Base-by-base conservation (phyloP, 2,888 invertebrate genomes). In the Melinopterus prodromus region DNA sequence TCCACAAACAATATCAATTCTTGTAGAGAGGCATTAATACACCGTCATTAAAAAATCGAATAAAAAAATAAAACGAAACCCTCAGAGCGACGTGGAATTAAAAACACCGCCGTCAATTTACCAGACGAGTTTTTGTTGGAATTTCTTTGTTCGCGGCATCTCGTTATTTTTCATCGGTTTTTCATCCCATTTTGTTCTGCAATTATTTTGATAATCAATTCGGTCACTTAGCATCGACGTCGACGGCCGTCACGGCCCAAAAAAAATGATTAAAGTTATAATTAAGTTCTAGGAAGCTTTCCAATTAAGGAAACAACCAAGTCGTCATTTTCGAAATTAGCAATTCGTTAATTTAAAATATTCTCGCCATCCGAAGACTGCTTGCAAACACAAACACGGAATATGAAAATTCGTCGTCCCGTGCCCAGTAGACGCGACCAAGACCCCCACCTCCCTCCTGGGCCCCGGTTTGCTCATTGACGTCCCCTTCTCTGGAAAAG, bases 261-360 rank as follows among this genome's bases (percentile, higher is more conserved):
- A 74, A 74, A 74, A 74, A 74, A 26, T 15, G 74, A 74, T 77
- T 77, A 69, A 77, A 77, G 16, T 77, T 77, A 70, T 77, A 77
- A 77, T 77, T 77, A 69, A 77, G 69, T 77, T 70, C 36, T 69
- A 70, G 36, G 69, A 16, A n/a, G 70, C 35, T 16, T 53, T 70
- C 70, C 69, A 77, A 77, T 77, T 77, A 77, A 70, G 16, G 70
- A 70, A 77, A 69, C 72, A 26, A 16, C 72, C 72, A 36, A 26
- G 26, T 35, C 36, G 36, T n/a, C 53, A 53, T 35, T 74, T 74
- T 74, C 26, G 37, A 74, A 74, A 74, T 74, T 74, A 74, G 36
- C 37, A 74, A 26, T 74, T 74, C 74, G 26, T 74, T 37, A 74
- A 36, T 74, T 74, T 74, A n/a, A 12, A 74, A n/a, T 36, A 12